Evolutionary conservation across 2,888 invertebrate genomes (phyloP).

Genomic region (Polydrusus tereticollis): DNA sequence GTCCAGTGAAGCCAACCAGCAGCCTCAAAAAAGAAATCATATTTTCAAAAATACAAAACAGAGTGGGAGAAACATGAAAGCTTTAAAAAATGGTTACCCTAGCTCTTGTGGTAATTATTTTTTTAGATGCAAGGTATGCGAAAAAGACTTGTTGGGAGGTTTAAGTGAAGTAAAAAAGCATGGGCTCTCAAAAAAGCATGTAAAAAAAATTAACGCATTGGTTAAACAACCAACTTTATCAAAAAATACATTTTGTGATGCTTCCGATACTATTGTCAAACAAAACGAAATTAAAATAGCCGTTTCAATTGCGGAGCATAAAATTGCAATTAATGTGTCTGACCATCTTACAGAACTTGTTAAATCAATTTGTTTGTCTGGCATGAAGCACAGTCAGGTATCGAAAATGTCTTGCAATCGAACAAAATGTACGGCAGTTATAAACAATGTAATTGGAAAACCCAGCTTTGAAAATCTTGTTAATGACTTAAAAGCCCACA

Average conservation of each 20-base stretch:
- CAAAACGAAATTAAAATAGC: constrained; percentile 1
- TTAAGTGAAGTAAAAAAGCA: not conserved
- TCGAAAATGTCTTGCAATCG: constrained; percentile 21
- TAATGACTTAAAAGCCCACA: not conserved
- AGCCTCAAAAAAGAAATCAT: not conserved
- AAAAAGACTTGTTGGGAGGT: not conserved
- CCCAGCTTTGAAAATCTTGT: not conserved
- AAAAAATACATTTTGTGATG: not conserved
- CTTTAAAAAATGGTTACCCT: not conserved
- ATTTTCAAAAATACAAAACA: constrained; percentile 3
- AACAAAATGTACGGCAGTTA: constrained; percentile 21
- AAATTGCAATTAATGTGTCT: constrained; percentile 17
- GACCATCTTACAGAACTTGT: constrained; percentile 13
- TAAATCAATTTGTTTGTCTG: constrained; percentile 21
- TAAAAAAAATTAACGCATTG: not conserved
- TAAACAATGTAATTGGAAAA: constrained; percentile 6
- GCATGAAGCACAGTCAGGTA: constrained; percentile 5
- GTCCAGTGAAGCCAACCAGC: no score
- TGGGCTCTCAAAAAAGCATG: not conserved
- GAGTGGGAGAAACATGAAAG: not conserved
- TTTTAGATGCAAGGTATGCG: not conserved
- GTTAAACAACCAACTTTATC: not conserved
- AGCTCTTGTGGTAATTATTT: not conserved
- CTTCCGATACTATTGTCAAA: not conserved
- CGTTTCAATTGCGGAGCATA: constrained; percentile 28